phyloP scores from a whole-genome alignment of 2,113 vertebrate genomes.

The Chroicocephalus ridibundus region DNA sequence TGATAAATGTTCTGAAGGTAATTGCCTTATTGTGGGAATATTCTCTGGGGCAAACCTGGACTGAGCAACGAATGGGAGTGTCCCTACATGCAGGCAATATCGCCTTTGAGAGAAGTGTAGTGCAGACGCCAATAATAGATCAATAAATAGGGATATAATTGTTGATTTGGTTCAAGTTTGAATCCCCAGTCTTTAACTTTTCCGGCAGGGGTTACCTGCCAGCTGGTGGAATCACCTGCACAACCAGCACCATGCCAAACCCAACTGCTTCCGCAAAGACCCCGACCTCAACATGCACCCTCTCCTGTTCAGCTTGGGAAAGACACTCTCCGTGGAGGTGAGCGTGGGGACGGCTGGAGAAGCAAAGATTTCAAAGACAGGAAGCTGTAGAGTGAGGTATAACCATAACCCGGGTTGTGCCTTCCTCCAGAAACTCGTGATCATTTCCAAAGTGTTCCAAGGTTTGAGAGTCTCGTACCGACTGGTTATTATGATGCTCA shows the following conservation, averaged over 20 bases:
- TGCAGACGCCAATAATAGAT: neutral
- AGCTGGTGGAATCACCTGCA: slow-evolving; percentile 86
- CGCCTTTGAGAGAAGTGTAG: neutral
- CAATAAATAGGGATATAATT: neutral
- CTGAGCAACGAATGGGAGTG: neutral
- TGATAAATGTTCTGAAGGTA: slow-evolving; percentile 70
- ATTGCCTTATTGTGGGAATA: neutral
- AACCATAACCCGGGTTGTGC: too few relatives aligned
- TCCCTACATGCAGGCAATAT: neutral
- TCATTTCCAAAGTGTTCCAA: neutral
- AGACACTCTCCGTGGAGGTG: slow-evolving; percentile 77
- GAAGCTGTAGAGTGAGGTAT: neutral
- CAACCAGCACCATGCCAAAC: slow-evolving; percentile 85
- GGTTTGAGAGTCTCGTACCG: neutral
- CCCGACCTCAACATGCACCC: slow-evolving; percentile 85
- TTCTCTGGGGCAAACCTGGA: neutral
- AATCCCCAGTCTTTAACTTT: neutral
- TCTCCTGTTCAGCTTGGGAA: slow-evolving; percentile 80
- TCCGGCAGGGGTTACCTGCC: slow-evolving; percentile 73
- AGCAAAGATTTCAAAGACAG: neutral
- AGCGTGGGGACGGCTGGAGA: neutral
- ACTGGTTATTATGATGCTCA: neutral
- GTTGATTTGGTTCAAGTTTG: neutral
- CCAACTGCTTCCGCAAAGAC: slow-evolving; percentile 84
- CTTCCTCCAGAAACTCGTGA: neutral